Base-by-base conservation (phyloP, 2,888 invertebrate genomes). In the Thereva unica region DNA sequence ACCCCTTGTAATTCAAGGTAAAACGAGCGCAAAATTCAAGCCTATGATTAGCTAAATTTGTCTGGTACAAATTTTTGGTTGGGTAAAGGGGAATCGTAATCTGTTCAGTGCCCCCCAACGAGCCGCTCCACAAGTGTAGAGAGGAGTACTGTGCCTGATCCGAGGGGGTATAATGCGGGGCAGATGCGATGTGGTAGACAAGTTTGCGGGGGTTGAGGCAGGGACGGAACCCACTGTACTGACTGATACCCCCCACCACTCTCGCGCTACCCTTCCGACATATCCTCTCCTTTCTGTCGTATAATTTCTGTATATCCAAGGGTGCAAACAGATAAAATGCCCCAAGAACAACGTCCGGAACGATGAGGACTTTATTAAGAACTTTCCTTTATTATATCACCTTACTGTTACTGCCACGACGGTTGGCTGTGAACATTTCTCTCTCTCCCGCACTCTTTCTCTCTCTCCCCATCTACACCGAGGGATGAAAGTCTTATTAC, bases 291-390 rank as follows among this genome's bases (percentile, higher is more conserved):
- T 8, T 41, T 38, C 37, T 59, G 57, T 47, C 47, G 47, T 47
- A 59, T 59, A 59, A 59, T 59, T 59, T 59, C 57, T 23, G 2
- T 23, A 23, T 23, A 37, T 59, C 38, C 4, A 5, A 47, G 37
- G 47, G 37, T 37, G 35, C 10, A 59, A 12, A 35, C 56, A 57
- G 56, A 47, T 47, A 59, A 59, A 41, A 37, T 10, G 9, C 35
- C 10, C 10, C 23, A 23, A 44, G 47, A 59, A 34, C 38, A 47
- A 47, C 38, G 23, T 12, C 10, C 2, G 38, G 37, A 45, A 45
- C n/a, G 57, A 47, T 59, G 47, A 59, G 47, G 57, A 47, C 57
- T 59, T 59, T 59, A 59, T 59, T 59, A 59, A 47, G 57, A 56
- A 59, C 45, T 59, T 47, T 59, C 10, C 57, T 59, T 59, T 59